Evolutionary conservation across 1,140 invertebrate genomes (phyloP), one percentile per base, ranked within the genome.

Genomic region (Zaprionus davidi): DNA sequence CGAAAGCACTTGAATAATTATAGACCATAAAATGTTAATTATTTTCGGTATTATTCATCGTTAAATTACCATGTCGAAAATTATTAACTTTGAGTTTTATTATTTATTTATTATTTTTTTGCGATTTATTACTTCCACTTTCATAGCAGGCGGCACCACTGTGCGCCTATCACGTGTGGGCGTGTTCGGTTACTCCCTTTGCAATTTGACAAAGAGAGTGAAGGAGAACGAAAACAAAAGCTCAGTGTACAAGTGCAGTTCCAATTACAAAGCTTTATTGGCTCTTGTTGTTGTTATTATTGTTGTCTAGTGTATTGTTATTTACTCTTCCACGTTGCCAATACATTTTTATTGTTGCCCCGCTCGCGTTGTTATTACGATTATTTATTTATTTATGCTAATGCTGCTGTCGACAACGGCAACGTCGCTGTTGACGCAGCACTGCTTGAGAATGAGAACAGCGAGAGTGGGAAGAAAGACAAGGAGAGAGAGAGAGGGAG

Each of bases 381-480:
- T 88, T 88, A 90, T 88, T 90, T 88, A 87, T 87, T 87, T 87
- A 88, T 88, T 88, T 88, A 88, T 88, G 85, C 78, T 88, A 90
- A 88, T 88, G 81, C 76, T 73, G 81, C 63, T 84, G 73, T 63
- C 72, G 69, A 69, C 79, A 62, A 22, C 66, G 70, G 56, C 64
- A 46, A 13, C 69, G 59, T 49, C 24, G 44, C 5, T 20, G 51
- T 31, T 88, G 78, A 83, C 80, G 80, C 13, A 76, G 81, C 84
- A 81, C 81, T 84, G 84, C n/a, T 88, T 81, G 80, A 87, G 81
- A 87, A 88, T 87, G 84, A 81, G 84, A 87, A 87, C 84, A 88
- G 20, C 75, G 60, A 59, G 51, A 62, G 75, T 71, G 76, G 44
- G n/a, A 44, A 49, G 36, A 38, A 22, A 57, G 49, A 69, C 51